Evolutionary conservation across 2,888 invertebrate genomes (phyloP), one percentile per base, ranked within the genome.

Genomic region (Latrodectus elegans): DNA sequence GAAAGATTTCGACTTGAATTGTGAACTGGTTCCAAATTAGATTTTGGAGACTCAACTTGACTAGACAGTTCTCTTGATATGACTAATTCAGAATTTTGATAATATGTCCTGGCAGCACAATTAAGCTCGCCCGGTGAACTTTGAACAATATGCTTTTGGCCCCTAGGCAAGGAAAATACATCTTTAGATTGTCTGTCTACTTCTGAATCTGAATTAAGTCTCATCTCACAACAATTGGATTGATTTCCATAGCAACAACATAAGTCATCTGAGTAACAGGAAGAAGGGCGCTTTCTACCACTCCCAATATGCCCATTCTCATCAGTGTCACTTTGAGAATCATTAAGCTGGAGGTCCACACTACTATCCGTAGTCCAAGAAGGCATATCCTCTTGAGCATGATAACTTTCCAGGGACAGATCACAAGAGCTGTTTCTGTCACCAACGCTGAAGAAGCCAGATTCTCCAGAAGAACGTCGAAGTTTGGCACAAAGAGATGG

Each of bases 361-460:
- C 72, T 79, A 26, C 75, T 65, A 12, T 89, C 85, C 9, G 74
- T 84, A 14, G 77, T 73, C 89, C 87, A 86, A 4, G 80, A 87
- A 17, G 87, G 73, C 17, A 83, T 22, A 55, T 86, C 85, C 26
- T 86, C 82, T 64, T 76, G 84, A 60, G 68, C 53, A 8, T 80
- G 84, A 22, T 67, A 88, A 11, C 70, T 70, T 15, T 88, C 88
- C 51, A 88, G 4, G 10, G 88, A 88, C 22, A 88, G 49, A 64
- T 88, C 88, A 73, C 88, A 88, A 11, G 81, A 78, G 53, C 88
- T 88, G 38, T 78, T 88, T 53, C 88, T 83, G 72, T 90, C 90
- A 2, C 91, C 90, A 91, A 96, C 96, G 82, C 96, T 96, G 94
- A 96, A 97, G 92, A 97, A 97, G 26, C 97, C 97, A 90, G 96